phyloP scores from a whole-genome alignment of 2,797 vertebrate genomes.

The Rhabdomys pumilio region DNA sequence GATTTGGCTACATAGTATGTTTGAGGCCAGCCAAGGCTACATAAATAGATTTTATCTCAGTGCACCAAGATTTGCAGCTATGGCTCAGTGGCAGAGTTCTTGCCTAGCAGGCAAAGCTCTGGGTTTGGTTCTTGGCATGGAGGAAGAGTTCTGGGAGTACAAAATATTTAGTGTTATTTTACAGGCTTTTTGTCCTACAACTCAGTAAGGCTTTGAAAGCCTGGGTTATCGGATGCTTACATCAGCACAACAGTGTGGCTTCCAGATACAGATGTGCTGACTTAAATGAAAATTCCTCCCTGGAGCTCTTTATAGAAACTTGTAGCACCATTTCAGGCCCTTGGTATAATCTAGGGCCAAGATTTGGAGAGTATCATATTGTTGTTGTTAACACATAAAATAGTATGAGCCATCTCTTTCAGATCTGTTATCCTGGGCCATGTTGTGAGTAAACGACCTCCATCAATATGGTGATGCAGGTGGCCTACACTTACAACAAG shows the following conservation, averaged over 20 bases:
- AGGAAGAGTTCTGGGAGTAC: not conserved
- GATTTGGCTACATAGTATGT: not conserved
- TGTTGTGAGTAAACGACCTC: not conserved
- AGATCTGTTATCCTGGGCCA: not conserved
- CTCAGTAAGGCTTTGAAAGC: not conserved
- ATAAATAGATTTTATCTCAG: not conserved
- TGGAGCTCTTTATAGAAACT: not conserved
- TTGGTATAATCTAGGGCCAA: not conserved
- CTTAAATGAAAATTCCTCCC: not conserved
- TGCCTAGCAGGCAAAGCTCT: not conserved
- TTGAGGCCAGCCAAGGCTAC: not conserved
- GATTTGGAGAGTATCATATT: not conserved
- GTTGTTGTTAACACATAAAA: not conserved
- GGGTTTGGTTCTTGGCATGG: not conserved
- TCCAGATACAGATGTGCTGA: conserved; percentile 1
- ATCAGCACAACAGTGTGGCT: not conserved
- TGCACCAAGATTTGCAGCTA: not conserved
- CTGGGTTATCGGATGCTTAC: not conserved
- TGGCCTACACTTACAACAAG: not conserved
- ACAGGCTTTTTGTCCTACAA: not conserved
- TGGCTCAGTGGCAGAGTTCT: not conserved
- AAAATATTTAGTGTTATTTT: not conserved
- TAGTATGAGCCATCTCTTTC: not conserved
- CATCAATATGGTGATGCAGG: not conserved
- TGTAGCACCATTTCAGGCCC: not conserved